These are phyloP conservation scores for Drosophila truncata DNA, from an alignment of 1,140 invertebrate genomes.

Conservation along the genomic window DNA sequence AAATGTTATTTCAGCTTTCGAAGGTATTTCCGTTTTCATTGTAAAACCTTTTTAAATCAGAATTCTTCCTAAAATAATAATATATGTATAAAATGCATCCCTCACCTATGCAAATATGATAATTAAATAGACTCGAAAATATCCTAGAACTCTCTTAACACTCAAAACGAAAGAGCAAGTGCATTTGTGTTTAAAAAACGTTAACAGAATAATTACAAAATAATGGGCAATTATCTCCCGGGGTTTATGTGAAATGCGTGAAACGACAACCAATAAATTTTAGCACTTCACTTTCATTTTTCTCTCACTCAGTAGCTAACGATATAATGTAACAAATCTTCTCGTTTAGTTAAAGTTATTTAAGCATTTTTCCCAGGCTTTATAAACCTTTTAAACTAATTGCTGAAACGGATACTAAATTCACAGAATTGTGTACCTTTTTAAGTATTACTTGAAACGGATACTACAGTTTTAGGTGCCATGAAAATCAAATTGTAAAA, in stretches of 20 bases:
- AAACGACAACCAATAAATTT: slow-evolving; percentile 1
- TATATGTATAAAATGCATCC: not conserved
- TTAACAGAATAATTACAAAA: not conserved
- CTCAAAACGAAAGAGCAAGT: not conserved
- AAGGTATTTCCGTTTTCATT: not conserved
- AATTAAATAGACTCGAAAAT: no score
- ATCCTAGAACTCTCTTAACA: not conserved
- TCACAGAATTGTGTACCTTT: no score
- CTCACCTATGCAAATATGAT: not conserved
- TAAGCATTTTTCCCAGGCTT: not conserved
- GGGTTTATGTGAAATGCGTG: not conserved
- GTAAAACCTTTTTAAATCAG: not conserved
- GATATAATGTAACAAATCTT: not conserved
- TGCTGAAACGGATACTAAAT: not conserved
- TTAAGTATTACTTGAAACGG: not conserved
- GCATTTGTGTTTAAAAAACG: not conserved
- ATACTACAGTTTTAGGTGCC: not conserved
- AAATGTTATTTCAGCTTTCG: not conserved
- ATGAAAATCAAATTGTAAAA: not conserved
- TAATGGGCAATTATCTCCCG: not conserved
- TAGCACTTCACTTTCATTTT: slow-evolving; percentile 9
- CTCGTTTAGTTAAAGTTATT: not conserved
- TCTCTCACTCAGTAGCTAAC: not conserved
- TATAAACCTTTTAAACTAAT: not conserved
- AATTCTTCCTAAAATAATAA: not conserved